Base-by-base conservation (phyloP, 2,888 invertebrate genomes). In the Drosophila formosana region DNA sequence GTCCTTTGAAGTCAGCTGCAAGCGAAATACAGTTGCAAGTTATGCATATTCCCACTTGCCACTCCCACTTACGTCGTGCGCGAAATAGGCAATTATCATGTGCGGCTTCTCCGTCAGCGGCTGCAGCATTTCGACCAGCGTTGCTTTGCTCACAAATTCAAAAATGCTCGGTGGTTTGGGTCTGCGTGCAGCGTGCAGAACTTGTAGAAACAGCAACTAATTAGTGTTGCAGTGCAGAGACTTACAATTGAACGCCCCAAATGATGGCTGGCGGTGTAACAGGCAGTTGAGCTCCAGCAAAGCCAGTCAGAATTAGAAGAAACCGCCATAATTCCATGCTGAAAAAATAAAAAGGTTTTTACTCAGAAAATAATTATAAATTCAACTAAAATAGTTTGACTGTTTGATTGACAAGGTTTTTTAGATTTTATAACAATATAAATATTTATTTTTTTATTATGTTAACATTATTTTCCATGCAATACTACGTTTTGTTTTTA, bases 221-320 rank as follows among this genome's bases (percentile, higher is more conserved):
- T 28, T n/a, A n/a, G 7, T 41, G n/a, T 23, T 50, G 5, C 18
- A 0, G n/a, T 32, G 32, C 32, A 37, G 13, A 8, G 4, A 70
- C 78, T 79, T 52, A 84, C 84, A 69, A 46, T 9, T 75, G 26
- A 0, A 25, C 52, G 4, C 84, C 84, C 82, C 78, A 88, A 2
- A 88, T 64, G 0, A 88, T 4, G 23, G 73, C 77, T 1, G 89
- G 89, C 6, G 83, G 82, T 0, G 80, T 57, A 8, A 50, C 46
- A 0, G 45, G 4, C 0, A 69, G 6, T 1, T 52, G 3, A 0
- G 34, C 53, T 3, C 28, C 9, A n/a, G 9, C 57, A 9, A 57
- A 5, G 6, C 6, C 7, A 32, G n/a, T 5, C n/a, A 47, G 1
- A 28, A 47, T 3, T 32, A 53, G 1, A 32, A 47, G 11, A 18